Conservation (phyloP, 2,113 vertebrate species). For the Microtus ochrogaster region DNA sequence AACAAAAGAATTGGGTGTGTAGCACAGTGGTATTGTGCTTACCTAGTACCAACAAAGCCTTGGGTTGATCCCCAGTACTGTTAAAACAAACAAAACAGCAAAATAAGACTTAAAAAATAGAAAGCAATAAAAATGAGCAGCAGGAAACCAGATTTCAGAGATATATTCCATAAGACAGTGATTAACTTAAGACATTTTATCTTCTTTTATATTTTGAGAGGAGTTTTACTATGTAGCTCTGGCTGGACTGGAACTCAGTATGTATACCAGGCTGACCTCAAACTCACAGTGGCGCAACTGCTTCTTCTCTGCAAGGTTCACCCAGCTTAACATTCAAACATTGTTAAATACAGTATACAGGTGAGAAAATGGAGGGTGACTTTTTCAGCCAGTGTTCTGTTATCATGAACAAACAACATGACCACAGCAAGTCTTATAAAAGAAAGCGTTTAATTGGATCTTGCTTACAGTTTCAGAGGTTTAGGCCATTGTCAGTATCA, state of each 20-base stretch:
- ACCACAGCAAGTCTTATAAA: not conserved
- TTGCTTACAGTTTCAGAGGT: not conserved
- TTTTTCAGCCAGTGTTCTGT: not conserved
- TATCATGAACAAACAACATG: not conserved
- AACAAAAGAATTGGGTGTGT: not conserved
- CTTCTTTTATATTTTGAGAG: not conserved
- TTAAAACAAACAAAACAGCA: not conserved
- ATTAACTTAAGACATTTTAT: not conserved
- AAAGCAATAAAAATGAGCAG: not conserved
- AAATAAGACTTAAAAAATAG: not conserved
- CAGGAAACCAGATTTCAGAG: not conserved
- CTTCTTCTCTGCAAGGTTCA: not conserved
- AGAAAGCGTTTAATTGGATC: not conserved
- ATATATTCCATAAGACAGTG: not conserved
- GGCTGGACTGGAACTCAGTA: not conserved
- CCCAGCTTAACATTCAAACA: not conserved
- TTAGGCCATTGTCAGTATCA: not conserved
- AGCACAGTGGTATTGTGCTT: not conserved
- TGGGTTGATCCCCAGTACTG: not conserved
- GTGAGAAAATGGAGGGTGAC: not conserved
- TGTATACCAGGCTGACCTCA: not conserved
- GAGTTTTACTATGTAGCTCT: not conserved
- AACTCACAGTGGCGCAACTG: not conserved
- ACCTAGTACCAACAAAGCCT: not conserved
- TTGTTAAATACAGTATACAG: not conserved